These are phyloP conservation scores for Centrocercus urophasianus DNA, from an alignment of 2,113 vertebrate species.

Conservation along the genomic window DNA sequence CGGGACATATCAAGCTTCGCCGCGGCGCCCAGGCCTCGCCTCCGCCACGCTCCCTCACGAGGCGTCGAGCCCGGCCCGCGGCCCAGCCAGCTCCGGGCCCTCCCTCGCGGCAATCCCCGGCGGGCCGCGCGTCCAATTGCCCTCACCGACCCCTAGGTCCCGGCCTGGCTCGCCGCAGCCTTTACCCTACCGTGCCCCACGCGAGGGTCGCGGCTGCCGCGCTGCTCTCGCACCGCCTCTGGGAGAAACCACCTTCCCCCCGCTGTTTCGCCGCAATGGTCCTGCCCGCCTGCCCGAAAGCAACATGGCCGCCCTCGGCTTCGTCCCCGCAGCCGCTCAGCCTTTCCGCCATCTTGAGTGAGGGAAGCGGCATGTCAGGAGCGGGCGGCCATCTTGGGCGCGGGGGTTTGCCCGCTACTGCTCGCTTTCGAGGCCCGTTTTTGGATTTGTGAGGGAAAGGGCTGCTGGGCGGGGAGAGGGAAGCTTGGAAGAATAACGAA, in stretches of 20 bases:
- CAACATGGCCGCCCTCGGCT: not conserved
- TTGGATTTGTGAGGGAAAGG: not conserved
- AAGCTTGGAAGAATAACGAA: no score
- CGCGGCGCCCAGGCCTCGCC: not conserved
- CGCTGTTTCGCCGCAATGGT: not conserved
- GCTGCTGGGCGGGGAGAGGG: not conserved
- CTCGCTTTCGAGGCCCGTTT: not conserved
- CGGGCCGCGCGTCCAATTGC: not conserved
- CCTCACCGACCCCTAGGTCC: not conserved
- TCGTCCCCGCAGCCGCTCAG: fast-evolving
- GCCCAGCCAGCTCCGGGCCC: not conserved
- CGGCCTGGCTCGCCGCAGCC: not conserved
- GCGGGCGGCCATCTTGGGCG: not conserved
- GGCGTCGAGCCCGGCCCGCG: not conserved
- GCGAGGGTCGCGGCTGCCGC: not conserved
- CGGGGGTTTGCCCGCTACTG: not conserved
- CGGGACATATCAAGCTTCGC: no score
- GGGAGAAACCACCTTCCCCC: not conserved
- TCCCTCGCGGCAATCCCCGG: not conserved
- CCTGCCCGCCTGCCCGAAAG: not conserved
- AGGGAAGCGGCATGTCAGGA: not conserved
- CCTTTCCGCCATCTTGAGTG: not conserved
- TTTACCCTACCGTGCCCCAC: not conserved
- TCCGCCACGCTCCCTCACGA: not conserved
- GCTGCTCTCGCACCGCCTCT: not conserved